A percentile compares a stretch with the other conserved stretches of the same genome.
phyloP scores from a whole-genome alignment of 1,140 invertebrate genomes.

The Macrocentrus cingulum region DNA sequence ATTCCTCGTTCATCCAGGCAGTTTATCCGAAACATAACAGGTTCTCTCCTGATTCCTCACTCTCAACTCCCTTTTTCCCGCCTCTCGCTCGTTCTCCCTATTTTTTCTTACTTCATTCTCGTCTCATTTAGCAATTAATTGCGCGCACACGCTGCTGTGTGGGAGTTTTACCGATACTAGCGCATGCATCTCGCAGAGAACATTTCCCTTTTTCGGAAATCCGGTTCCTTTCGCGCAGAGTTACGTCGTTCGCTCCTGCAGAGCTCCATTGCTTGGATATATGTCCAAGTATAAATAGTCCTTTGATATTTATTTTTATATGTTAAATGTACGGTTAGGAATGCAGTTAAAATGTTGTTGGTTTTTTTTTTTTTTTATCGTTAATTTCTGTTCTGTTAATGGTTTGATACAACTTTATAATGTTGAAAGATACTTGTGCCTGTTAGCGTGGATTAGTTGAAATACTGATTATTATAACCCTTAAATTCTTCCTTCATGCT shows the following conservation, averaged over 20 bases:
- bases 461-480: constrained; percentile 1
- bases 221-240: constrained; percentile 36
- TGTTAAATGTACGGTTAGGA: too few relatives aligned
- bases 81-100: constrained; percentile 39
- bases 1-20: not conserved
- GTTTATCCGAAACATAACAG: constrained; percentile 45
- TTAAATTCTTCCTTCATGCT: constrained; percentile 2
- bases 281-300: too few relatives aligned
- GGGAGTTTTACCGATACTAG: constrained; percentile 12
- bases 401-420: too few relatives aligned
- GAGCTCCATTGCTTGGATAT: too few relatives aligned
- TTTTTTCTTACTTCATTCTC: constrained; percentile 34
- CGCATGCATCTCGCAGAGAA: constrained; percentile 33
- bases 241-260: not conserved
- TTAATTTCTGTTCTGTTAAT: too few relatives aligned
- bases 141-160: constrained; percentile 6
- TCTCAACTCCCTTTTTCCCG: not conserved
- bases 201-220: constrained; percentile 54
- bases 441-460: constrained; percentile 9
- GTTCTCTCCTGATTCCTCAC: constrained; percentile 33
- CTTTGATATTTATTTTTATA: too few relatives aligned
- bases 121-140: constrained; percentile 13
- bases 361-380: not conserved
- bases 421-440: not conserved
- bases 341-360: not conserved